A percentile compares a stretch with the other conserved stretches of the same genome.
phyloP scores from a whole-genome alignment of 2,888 invertebrate genomes.

The Cynaeus angustus region DNA sequence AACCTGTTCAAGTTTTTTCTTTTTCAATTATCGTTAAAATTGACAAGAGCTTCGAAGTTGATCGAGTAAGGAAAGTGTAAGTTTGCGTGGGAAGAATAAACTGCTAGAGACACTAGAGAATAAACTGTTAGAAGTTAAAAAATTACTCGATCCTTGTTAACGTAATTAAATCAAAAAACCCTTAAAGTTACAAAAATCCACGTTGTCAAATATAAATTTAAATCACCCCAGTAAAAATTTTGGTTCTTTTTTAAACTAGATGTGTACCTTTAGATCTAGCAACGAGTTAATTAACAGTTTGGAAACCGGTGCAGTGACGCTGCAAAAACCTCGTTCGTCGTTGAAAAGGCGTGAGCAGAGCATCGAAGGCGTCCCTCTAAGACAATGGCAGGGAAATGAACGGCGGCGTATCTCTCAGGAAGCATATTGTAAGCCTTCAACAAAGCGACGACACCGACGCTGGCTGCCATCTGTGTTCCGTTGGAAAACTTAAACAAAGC shows the following conservation, averaged over 20 bases:
- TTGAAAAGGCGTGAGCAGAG: slow-evolving; percentile 34
- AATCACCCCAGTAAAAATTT: too few species aligned
- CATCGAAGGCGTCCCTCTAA: slow-evolving; percentile 59
- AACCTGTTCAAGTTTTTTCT: slow-evolving; percentile 23
- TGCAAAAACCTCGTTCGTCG: slow-evolving; percentile 31
- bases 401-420: slow-evolving; percentile 67
- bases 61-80: neutral
- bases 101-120: too few species aligned
- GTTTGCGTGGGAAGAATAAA: neutral
- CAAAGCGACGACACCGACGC: slow-evolving; percentile 58
- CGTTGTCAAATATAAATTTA: too few species aligned
- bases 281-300: slow-evolving; percentile 42
- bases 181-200: too few species aligned
- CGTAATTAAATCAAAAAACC: too few species aligned
- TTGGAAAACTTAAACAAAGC: slow-evolving; percentile 62
- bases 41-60: slow-evolving; percentile 20
- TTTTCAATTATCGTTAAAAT: slow-evolving; percentile 25
- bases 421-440: slow-evolving; percentile 64
- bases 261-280: neutral
- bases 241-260: neutral
- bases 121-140: too few species aligned
- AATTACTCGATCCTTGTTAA: too few species aligned
- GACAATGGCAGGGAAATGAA: slow-evolving; percentile 70
- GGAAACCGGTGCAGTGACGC: slow-evolving; percentile 30
- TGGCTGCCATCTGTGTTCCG: slow-evolving; percentile 63